Conservation (phyloP, 2,797 vertebrate species). For the Coluber constrictor region DNA sequence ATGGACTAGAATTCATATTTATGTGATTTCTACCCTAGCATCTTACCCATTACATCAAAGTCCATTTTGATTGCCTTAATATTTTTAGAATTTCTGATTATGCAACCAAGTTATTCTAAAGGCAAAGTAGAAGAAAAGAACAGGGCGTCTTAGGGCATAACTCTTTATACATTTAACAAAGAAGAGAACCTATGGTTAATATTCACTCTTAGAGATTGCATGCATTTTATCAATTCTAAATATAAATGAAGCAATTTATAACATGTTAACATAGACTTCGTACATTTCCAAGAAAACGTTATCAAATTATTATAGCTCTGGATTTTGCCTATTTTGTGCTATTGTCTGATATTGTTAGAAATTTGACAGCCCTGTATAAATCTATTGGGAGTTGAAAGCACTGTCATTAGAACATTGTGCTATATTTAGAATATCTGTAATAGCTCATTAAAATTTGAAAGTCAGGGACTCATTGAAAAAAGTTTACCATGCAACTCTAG, state of each 20-base stretch:
- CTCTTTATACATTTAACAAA: not conserved
- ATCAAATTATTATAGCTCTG: not conserved
- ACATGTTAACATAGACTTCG: not conserved
- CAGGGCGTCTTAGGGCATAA: not conserved
- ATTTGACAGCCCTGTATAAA: not conserved
- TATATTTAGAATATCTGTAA: not conserved
- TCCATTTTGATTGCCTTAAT: not conserved
- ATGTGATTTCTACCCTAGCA: not conserved
- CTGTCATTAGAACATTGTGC: not conserved
- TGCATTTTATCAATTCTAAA: not conserved
- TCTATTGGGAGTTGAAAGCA: not conserved
- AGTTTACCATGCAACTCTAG: not conserved
- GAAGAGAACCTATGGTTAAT: not conserved
- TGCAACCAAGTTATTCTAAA: not conserved
- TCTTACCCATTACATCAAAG: not conserved
- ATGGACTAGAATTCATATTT: not conserved
- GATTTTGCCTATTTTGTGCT: not conserved
- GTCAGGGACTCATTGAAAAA: not conserved
- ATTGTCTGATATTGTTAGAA: not conserved
- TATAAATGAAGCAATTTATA: not conserved
- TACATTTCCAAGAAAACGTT: not conserved
- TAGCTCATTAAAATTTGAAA: not conserved
- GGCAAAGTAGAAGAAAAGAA: not conserved
- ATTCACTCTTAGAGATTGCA: not conserved
- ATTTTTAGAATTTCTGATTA: not conserved